Percentiles rank a stretch among this genome's conserved stretches.
These are phyloP conservation scores for Sthenelais limicola DNA, from an alignment of 2,888 invertebrate species.

Conservation along the genomic window DNA sequence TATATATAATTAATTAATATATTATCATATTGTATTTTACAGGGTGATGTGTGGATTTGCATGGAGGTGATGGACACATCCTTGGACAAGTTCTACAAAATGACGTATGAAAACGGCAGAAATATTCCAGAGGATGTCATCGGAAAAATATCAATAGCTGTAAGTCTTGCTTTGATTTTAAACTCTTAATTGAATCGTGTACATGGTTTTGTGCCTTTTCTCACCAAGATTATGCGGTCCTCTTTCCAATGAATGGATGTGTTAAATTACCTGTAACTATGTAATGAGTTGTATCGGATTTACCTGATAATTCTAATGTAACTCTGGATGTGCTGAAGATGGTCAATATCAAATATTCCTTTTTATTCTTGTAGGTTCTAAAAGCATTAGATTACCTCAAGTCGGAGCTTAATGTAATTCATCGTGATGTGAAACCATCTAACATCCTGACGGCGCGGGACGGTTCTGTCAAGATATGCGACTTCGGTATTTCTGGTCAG, in stretches of 20 bases:
- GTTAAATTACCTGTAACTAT: no score
- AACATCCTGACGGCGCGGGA: constrained; percentile 94
- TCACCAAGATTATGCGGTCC: no score
- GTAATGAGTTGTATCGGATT: no score
- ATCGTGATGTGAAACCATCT: constrained; percentile 97
- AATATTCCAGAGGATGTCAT: constrained; percentile 59
- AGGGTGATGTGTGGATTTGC: constrained; percentile 99
- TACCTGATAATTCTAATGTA: no score
- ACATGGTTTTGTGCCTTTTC: no score
- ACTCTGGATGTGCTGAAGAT: no score
- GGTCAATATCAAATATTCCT: no score
- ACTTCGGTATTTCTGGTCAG: constrained; percentile 98
- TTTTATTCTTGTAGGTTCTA: not conserved
- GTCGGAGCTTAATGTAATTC: constrained; percentile 85
- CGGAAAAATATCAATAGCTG: constrained; percentile 60
- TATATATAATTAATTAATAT: not conserved
- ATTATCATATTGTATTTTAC: constrained; percentile 43
- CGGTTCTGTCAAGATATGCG: constrained; percentile 98
- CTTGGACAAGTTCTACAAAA: constrained; percentile 95
- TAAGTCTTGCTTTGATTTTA: no score
- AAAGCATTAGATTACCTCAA: constrained; percentile 93
- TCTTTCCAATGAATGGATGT: no score
- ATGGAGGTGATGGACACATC: constrained; percentile 99
- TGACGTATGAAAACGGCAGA: constrained; percentile 77
- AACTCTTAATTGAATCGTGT: no score